Evolutionary conservation across 1,140 invertebrate genomes (phyloP).

Genomic region (Dendroctonus valens): DNA sequence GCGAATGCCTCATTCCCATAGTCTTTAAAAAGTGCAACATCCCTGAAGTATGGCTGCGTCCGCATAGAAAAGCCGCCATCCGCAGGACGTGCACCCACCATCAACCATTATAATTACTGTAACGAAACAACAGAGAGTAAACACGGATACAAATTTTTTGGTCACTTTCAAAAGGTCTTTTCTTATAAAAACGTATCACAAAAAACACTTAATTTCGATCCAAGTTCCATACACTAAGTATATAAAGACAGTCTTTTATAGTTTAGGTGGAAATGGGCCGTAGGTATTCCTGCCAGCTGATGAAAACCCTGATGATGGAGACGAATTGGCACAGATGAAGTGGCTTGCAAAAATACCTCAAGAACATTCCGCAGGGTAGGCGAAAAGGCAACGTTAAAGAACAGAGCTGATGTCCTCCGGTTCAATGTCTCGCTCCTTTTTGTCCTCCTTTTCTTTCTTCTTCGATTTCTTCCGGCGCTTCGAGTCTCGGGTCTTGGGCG

Average conservation of each 20-base stretch:
- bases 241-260: constrained; percentile 13
- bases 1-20: background rate
- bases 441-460: constrained; percentile 50
- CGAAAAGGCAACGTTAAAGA: constrained; percentile 34
- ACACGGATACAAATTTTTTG: constrained; percentile 10
- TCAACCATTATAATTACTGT: background rate
- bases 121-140: background rate
- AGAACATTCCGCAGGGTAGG: background rate
- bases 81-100: background rate
- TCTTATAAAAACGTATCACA: constrained; percentile 20
- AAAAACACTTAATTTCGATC: constrained; percentile 15
- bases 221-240: constrained; percentile 1
- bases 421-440: constrained; percentile 38
- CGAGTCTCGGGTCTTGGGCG: constrained; percentile 54
- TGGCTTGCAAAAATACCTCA: background rate
- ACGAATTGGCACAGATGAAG: background rate
- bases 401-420: constrained; percentile 46
- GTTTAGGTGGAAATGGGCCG: background rate
- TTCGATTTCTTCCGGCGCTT: constrained; percentile 51
- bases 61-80: too few relatives aligned
- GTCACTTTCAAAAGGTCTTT: constrained; percentile 18
- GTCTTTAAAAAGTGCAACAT: background rate
- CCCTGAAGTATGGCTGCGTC: too few relatives aligned
- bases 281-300: background rate
- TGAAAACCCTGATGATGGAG: background rate